Base-by-base conservation (phyloP, 1,140 invertebrate species). In the Trinorchestia longiramus region DNA sequence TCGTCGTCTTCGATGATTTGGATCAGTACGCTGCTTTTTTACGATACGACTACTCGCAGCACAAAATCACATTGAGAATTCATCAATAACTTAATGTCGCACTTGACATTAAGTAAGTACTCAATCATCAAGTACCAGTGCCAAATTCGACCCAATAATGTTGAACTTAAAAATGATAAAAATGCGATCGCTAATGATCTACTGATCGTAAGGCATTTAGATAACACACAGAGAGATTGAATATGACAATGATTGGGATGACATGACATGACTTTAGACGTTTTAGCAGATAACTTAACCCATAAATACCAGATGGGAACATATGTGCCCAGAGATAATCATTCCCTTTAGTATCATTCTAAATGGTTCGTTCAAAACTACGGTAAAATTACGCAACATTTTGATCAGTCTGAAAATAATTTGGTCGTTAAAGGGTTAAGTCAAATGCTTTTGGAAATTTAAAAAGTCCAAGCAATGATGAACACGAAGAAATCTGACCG, bases 401-500 rank as follows among this genome's bases (percentile, higher is more conserved):
- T 11, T 1, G 28, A 3, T 36, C 11, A 11, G 62, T 15, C 36
- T 36, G 1, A 77, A 1, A 36, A 77, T n/a, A n/a, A n/a, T n/a
- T n/a, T n/a, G n/a, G n/a, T n/a, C n/a, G n/a, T n/a, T n/a, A 77
- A 77, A 11, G 28, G 3, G 11, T 28, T 23, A 11, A 77, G 28
- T 36, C 62, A 77, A 15, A 77, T 77, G 11, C 8, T 3, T 77
- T 19, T 19, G 15, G 36, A 77, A 77, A 77, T 77, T 1, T 77
- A 15, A 77, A 28, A 77, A 90, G 41, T 90, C 41, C 88, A 42
- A 28, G 43, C 11, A 43, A 90, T 42, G 6, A 53, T 19, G 47
- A 53, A 6, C 19, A 53, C 47, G 47, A n/a, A 42, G 43, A 45
- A 36, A 43, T 98, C 98, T 98, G 98, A 99, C 99, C 96, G 99